Evolutionary conservation across 2,888 invertebrate genomes (phyloP).

Genomic region (Helicoverpa assulta): DNA sequence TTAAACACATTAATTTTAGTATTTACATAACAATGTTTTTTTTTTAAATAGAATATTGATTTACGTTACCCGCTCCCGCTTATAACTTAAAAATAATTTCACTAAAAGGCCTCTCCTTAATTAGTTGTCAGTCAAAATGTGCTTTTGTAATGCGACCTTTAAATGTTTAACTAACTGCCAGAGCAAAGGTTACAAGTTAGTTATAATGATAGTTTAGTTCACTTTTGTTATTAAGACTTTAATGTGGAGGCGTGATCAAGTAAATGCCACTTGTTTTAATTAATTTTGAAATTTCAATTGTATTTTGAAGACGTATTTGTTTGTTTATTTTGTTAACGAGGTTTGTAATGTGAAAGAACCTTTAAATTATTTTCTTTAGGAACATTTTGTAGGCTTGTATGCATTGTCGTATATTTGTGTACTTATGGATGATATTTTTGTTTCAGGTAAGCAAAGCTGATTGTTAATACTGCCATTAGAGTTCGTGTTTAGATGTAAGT

Average conservation of each 20-base stretch:
- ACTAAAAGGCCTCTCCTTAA: slow-evolving; percentile 70
- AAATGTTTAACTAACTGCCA: slow-evolving; percentile 67
- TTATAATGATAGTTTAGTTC: slow-evolving; percentile 62
- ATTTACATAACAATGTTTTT: no score
- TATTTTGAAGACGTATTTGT: not conserved
- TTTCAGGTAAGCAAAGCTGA: slow-evolving; percentile 39
- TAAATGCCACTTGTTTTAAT: slow-evolving; percentile 16
- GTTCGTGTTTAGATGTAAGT: not conserved
- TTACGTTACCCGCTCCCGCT: slow-evolving; percentile 20
- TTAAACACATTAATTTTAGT: no score
- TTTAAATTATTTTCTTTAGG: not conserved
- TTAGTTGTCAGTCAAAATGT: slow-evolving; percentile 72
- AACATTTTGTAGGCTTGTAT: not conserved
- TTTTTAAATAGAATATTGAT: no score
- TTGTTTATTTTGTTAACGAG: slow-evolving; percentile 12
- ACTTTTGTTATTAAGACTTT: slow-evolving; percentile 59
- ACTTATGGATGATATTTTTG: slow-evolving; percentile 27
- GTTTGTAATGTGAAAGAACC: not conserved
- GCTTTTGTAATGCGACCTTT: slow-evolving; percentile 77
- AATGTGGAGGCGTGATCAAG: slow-evolving; percentile 30
- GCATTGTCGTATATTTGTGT: not conserved
- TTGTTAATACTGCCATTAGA: not conserved
- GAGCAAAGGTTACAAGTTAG: slow-evolving; percentile 56
- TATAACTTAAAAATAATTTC: slow-evolving; percentile 37
- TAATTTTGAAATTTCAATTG: slow-evolving; percentile 20